These are phyloP conservation scores for Laodelphax striatellus DNA, from an alignment of 1,140 invertebrate genomes.

Conservation along the genomic window DNA sequence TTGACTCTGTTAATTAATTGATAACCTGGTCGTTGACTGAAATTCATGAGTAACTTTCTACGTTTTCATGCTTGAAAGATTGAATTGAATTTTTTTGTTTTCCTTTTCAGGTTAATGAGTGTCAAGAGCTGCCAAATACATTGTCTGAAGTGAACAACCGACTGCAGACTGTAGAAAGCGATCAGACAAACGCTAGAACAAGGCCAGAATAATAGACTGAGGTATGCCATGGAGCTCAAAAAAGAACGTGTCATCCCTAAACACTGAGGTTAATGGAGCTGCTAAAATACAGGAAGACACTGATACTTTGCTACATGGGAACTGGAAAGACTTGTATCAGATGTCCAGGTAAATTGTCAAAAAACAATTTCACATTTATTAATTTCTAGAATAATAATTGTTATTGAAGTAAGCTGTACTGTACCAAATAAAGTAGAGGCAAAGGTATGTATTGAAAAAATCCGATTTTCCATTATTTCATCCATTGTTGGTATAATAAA, in stretches of 20 bases:
- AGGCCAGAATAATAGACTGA: constrained; percentile 84
- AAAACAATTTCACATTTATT: not conserved
- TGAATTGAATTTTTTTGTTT: too few relatives aligned
- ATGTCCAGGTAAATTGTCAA: constrained; percentile 38
- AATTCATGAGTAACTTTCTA: not conserved
- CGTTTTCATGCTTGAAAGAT: too few relatives aligned
- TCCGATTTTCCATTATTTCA: too few relatives aligned
- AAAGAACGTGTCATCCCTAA: constrained; percentile 84
- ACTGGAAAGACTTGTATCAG: constrained; percentile 71
- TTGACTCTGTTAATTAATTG: too few relatives aligned
- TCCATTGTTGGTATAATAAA: too few relatives aligned
- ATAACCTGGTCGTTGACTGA: too few relatives aligned
- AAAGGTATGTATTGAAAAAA: too few relatives aligned
- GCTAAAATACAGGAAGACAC: constrained; percentile 82
- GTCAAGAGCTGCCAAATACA: constrained; percentile 59
- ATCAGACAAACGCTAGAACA: constrained; percentile 77
- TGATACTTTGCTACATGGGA: constrained; percentile 73
- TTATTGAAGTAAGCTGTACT: too few relatives aligned
- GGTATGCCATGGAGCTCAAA: constrained; percentile 83
- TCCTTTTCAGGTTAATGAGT: constrained; percentile 43
- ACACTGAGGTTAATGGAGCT: constrained; percentile 75
- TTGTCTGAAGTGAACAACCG: constrained; percentile 72
- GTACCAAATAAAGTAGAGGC: too few relatives aligned
- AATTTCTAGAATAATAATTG: too few relatives aligned
- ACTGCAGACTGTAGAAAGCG: constrained; percentile 67